Base-by-base conservation (phyloP, 2,113 vertebrate species). In the Piprites chloris region DNA sequence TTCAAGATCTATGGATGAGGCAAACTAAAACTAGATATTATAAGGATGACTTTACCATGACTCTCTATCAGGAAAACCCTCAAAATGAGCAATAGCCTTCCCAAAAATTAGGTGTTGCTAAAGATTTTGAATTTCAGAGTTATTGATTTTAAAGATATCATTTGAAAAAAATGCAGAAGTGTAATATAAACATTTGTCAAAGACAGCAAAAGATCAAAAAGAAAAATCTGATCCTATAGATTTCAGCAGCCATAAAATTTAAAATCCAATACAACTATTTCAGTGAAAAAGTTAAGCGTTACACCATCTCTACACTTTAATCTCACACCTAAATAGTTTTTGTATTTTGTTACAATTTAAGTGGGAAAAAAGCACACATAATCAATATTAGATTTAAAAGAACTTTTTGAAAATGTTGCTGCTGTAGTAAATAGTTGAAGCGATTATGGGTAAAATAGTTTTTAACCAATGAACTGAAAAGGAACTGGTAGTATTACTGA, bases 291-390 rank as follows among this genome's bases (percentile, higher is more conserved):
- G 97, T 95, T 97, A 95, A 97, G 85, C 4, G 2, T 91, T 95
- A 96, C 83, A 91, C 85, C 76, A 67, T 85, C 81, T 76, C 94
- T 95, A 79, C 75, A 88, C 94, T 97, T 97, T 96, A 96, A 97
- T 97, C 96, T 97, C 97, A 96, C 97, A 97, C 92, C 92, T 96
- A 97, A 96, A 95, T 94, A 95, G 95, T 95, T 97, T 97, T 94
- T 94, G 89, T 95, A 94, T 95, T 97, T 97, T 96, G 90, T 94
- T 91, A 93, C 96, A 96, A 94, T 95, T 96, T 97, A 89, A 97
- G 87, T 94, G 96, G 83, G 93, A 97, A 96, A 94, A 95, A 97
- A 96, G 85, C 76, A 85, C 94, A 91, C 66, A 87, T 71, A 96
- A 97, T 97, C 96, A 96, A 95, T 96, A 96, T 78, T 74, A 78